phyloP scores from a whole-genome alignment of 2,888 invertebrate species.

The Galerucella calmariensis region DNA sequence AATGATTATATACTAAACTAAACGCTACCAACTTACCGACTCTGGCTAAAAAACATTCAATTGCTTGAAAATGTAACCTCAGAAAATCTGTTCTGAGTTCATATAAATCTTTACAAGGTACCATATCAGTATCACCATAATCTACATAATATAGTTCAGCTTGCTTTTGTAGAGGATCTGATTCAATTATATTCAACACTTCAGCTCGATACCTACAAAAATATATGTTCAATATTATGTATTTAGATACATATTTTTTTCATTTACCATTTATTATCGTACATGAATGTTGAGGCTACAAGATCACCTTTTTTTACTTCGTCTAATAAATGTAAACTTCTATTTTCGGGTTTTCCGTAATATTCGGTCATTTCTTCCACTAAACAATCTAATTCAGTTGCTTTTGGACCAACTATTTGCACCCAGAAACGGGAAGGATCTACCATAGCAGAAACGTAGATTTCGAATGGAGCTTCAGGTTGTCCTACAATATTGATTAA shows the following conservation, averaged over 20 bases:
- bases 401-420: conserved; percentile 80
- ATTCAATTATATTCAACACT: conserved; percentile 74
- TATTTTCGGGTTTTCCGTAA: conserved; percentile 75
- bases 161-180: conserved; percentile 69
- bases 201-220: conserved; percentile 67
- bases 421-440: conserved; percentile 87
- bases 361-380: conserved; percentile 86
- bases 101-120: conserved; percentile 74
- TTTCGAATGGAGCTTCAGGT: conserved; percentile 76
- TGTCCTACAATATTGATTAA: conserved; percentile 51
- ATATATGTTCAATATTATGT: background rate
- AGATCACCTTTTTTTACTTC: conserved; percentile 79
- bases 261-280: conserved; percentile 83
- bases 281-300: conserved; percentile 85
- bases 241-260: too few species aligned
- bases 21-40: conserved; percentile 65
- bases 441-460: conserved; percentile 87
- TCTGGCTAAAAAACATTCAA: conserved; percentile 86
- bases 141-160: conserved; percentile 86
- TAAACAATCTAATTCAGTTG: conserved; percentile 81
- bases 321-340: conserved; percentile 68
- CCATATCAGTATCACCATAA: conserved; percentile 85
- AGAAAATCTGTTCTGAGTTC: conserved; percentile 82
- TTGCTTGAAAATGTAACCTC: conserved; percentile 81
- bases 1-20: background rate